A percentile compares a stretch with the other conserved stretches of the same genome.
phyloP scores from a whole-genome alignment of 1,140 invertebrate species.

The Chironomus tepperi region DNA sequence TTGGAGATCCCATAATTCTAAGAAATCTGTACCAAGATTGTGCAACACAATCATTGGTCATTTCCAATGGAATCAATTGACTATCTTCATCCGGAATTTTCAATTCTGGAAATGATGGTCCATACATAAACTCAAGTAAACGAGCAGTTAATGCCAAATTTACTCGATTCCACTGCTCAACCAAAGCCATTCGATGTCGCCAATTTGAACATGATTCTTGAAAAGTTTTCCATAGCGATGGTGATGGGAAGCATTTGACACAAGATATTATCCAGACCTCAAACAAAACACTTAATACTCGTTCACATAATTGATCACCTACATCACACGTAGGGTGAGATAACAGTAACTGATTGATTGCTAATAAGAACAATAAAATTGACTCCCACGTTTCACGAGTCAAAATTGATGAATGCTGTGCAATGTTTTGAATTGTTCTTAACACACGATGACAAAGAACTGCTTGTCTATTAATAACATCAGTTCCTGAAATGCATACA shows the following conservation, averaged over 20 bases:
- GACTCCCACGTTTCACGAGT: slow-evolving; percentile 86
- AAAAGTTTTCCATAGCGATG: slow-evolving; percentile 91
- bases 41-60: slow-evolving; percentile 80
- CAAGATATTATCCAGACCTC: slow-evolving; percentile 94
- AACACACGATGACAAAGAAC: slow-evolving; percentile 91
- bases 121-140: slow-evolving; percentile 81
- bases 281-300: slow-evolving; percentile 86
- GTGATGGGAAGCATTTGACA: slow-evolving; percentile 76
- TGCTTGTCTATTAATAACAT: slow-evolving; percentile 87
- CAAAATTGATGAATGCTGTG: slow-evolving; percentile 68
- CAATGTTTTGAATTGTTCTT: slow-evolving; percentile 76
- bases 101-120: slow-evolving; percentile 73
- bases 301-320: slow-evolving; percentile 88
- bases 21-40: slow-evolving; percentile 93
- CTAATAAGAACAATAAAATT: slow-evolving; percentile 78
- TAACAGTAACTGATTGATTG: slow-evolving; percentile 85
- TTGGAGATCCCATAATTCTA: slow-evolving; percentile 88
- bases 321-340: slow-evolving; percentile 90
- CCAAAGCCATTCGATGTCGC: slow-evolving; percentile 83
- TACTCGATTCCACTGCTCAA: slow-evolving; percentile 92
- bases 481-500: slow-evolving; percentile 51
- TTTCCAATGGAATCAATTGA: slow-evolving; percentile 67
- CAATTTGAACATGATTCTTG: slow-evolving; percentile 85
- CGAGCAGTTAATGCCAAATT: slow-evolving; percentile 80
- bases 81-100: slow-evolving; percentile 79